Base-by-base conservation (phyloP, 1,140 invertebrate species). In the Camponotus vicinus region DNA sequence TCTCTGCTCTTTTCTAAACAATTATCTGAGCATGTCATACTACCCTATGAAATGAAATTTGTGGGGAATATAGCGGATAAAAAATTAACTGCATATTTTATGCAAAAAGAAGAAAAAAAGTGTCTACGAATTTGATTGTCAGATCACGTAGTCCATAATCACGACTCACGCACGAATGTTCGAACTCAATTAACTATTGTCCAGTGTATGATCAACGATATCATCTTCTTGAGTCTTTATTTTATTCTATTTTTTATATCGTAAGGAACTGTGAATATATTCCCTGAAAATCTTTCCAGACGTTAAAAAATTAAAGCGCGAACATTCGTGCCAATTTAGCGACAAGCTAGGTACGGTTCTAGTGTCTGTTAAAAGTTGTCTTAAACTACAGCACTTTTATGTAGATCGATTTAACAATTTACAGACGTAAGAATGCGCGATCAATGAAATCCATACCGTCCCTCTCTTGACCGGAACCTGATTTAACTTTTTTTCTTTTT, bases 351-450 rank as follows among this genome's bases (percentile, higher is more conserved):
- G 75, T 92, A 92, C 92, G 92, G 92, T 94, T 93, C 89, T 91
- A 92, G 92, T 93, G 91, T 94, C 93, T 94, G 92, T 94, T 94
- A 93, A 94, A 94, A 94, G 93, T 94, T 93, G 94, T 93, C 93
- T 94, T 94, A 95, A 94, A 93, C 94, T 94, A 94, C 92, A 94
- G 92, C 93, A 93, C 93, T 92, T 93, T 88, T 93, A 42, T 34
- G 40, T 91, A 92, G 92, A 90, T 91, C 59, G 57, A 69, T 88
- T 79, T 83, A 83, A 88, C 78, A 78, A 90, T 88, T 91, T 90
- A 90, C 79, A 91, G 79, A 70, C 64, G 77, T 76, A 77, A 90
- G 69, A 66, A 66, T 89, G 80, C 87, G 37, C 86, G 77, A 89
- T 90, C 89, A 90, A 90, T 82, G 76, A 86, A 90, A 67, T 86